These are phyloP conservation scores for Ophion ventricosus DNA, from an alignment of 2,888 invertebrate genomes.

Conservation along the genomic window DNA sequence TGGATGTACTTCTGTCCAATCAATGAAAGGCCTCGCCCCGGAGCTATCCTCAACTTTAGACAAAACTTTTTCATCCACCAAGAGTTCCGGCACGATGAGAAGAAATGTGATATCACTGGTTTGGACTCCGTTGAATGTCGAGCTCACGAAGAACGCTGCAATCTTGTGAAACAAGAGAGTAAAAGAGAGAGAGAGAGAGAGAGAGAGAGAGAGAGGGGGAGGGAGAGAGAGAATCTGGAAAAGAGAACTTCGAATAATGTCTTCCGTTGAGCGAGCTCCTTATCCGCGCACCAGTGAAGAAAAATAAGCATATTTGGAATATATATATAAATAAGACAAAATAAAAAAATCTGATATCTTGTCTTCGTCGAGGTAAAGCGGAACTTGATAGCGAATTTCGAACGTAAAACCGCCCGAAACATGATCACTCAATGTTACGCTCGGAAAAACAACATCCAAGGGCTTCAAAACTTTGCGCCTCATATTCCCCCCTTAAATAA, in stretches of 20 bases:
- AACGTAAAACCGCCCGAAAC: constrained; percentile 31
- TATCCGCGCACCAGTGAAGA: constrained; percentile 11
- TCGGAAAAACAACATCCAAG: neutral
- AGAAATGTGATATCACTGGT: constrained; percentile 4
- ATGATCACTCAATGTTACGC: constrained; percentile 28
- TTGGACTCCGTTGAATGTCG: constrained; percentile 52
- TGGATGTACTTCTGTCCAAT: neutral
- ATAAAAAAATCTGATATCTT: constrained; percentile 69
- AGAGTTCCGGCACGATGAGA: constrained; percentile 24
- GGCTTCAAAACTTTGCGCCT: too few species aligned
- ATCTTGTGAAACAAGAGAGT: constrained; percentile 74
- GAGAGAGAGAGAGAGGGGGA: neutral
- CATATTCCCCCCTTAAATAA: too few species aligned
- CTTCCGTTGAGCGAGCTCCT: constrained; percentile 32
- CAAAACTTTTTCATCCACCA: neutral
- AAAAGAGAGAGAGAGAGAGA: neutral
- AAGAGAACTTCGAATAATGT: constrained; percentile 39
- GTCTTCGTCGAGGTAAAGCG: constrained; percentile 66
- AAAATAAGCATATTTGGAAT: constrained; percentile 26
- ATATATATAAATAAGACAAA: neutral
- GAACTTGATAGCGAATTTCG: constrained; percentile 70
- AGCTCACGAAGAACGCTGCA: constrained; percentile 77
- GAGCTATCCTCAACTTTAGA: neutral
- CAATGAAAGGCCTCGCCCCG: neutral
- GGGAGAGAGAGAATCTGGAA: neutral